Base-by-base conservation (phyloP, 2,888 invertebrate species). In the Diabrotica balteata region DNA sequence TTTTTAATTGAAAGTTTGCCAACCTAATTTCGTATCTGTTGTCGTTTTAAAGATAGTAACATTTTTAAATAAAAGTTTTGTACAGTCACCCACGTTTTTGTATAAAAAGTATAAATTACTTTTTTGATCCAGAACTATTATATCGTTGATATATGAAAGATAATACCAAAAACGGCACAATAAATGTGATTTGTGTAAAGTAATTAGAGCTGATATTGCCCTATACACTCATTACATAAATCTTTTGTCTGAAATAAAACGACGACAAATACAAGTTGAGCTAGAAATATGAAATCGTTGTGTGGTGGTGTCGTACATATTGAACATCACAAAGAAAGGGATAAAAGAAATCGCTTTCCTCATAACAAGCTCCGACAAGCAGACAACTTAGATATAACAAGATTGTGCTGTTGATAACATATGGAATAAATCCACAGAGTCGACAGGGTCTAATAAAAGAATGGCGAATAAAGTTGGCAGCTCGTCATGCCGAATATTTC, bases 401-500 rank as follows among this genome's bases (percentile, higher is more conserved):
- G 72, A 74, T 75, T 74, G 73, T 69, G 73, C 72, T 67, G 75
- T 70, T 72, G 72, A 70, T 74, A 75, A 75, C 76, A 76, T 72
- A 76, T 73, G 76, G 76, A 72, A 75, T 73, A 75, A 76, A 76
- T 76, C 76, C 75, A 72, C 75, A 73, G 73, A 69, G 70, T 71
- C 73, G 75, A 71, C 75, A 67, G 72, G 69, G 73, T 73, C 75
- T 75, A 73, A 71, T 76, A 77, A 77, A 78, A 77, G 78, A 74
- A 76, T 73, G 69, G 72, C 75, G 77, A 76, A 77, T 78, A 77
- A 77, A 76, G 76, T 77, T 79, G 79, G 77, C 79, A 80, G 79
- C 72, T 78, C 78, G 80, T 79, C 79, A 78, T 77, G 78, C 74
- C 79, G 76, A 76, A 78, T 78, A 77, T 80, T 79, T 76, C 79